A percentile compares a stretch with the other conserved stretches of the same genome.
Evolutionary conservation across 1,140 invertebrate genomes (phyloP).

Genomic region (Cydia splendana): DNA sequence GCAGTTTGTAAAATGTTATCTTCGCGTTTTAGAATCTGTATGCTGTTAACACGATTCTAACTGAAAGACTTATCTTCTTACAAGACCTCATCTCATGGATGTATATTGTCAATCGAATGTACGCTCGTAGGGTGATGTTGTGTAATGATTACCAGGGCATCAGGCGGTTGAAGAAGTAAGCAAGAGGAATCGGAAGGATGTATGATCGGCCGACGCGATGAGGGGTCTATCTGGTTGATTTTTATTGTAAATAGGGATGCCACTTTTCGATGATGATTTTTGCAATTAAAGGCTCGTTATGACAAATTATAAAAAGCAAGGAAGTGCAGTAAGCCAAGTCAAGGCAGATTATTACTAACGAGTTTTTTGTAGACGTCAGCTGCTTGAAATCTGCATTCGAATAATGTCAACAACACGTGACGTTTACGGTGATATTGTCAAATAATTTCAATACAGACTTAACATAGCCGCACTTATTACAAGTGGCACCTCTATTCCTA

Average conservation of each 20-base stretch:
- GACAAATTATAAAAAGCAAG: too few relatives aligned
- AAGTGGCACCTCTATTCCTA: neutral
- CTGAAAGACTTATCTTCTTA: neutral
- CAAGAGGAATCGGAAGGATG: conserved; percentile 22
- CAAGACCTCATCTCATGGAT: neutral
- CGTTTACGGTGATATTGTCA: neutral
- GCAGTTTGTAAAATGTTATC: too few relatives aligned
- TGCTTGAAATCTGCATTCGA: neutral
- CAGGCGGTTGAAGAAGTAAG: conserved; percentile 30
- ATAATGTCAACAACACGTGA: neutral
- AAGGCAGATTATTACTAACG: neutral
- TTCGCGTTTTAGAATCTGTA: too few relatives aligned
- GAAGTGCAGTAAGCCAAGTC: neutral
- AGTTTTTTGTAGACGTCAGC: neutral
- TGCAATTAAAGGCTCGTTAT: neutral
- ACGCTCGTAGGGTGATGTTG: neutral
- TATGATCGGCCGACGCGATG: conserved; percentile 26
- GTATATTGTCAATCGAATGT: neutral
- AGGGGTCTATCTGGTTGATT: conserved; percentile 22
- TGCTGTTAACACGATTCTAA: too few relatives aligned
- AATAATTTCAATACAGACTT: neutral
- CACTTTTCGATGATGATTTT: neutral
- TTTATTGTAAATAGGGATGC: conserved; percentile 2
- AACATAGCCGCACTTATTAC: neutral
- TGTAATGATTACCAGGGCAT: conserved; percentile 15